Evolutionary conservation across 2,888 invertebrate species (phyloP).

Genomic region (Yponomeuta cagnagella): DNA sequence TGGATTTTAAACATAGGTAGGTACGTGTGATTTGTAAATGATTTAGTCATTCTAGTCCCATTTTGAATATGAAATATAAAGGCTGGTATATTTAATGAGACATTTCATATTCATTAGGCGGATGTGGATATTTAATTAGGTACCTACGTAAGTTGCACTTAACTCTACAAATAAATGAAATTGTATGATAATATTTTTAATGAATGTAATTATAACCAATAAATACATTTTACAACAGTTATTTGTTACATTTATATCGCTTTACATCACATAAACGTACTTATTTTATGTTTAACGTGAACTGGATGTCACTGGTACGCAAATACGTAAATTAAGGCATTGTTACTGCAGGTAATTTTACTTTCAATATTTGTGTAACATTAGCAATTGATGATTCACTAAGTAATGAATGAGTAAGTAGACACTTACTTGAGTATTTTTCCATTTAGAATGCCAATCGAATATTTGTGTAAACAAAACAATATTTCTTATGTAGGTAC

Average conservation of each 20-base stretch:
- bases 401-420: no score
- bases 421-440: no score
- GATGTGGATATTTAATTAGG: background rate
- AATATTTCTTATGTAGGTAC: no score
- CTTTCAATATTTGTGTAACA: background rate
- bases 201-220: constrained; percentile 65
- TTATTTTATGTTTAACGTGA: constrained; percentile 41
- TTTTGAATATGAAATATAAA: background rate
- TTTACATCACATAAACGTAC: constrained; percentile 25
- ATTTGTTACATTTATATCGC: constrained; percentile 39
- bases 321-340: constrained; percentile 37
- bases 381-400: no score
- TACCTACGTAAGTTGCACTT: background rate
- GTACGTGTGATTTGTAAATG: background rate
- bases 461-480: no score
- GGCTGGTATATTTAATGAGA: background rate
- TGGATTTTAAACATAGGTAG: background rate
- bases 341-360: constrained; percentile 1
- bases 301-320: constrained; percentile 32
- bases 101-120: constrained; percentile 33
- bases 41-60: background rate
- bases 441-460: no score
- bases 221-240: constrained; percentile 74
- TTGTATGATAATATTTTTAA: constrained; percentile 36
- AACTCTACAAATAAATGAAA: constrained; percentile 28